A percentile compares a stretch with the other conserved stretches of the same genome.
Evolutionary conservation across 2,888 invertebrate genomes (phyloP).

Genomic region (Scrobipalpa costella): DNA sequence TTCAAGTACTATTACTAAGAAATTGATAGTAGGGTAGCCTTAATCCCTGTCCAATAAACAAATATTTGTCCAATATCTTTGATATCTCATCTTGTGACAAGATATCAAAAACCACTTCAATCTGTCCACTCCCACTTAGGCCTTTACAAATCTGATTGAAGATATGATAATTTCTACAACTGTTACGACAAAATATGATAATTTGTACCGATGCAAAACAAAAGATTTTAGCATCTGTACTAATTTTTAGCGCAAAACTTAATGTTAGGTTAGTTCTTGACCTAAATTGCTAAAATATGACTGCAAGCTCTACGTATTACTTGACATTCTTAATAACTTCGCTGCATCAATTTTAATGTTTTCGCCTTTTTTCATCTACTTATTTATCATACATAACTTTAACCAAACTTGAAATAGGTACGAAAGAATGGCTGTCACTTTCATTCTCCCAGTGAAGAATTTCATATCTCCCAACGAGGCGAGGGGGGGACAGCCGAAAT

Average conservation of each 20-base stretch:
- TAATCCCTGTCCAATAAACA: background rate
- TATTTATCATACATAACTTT: background rate
- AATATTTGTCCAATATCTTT: background rate
- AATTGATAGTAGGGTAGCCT: background rate
- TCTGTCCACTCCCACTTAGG: background rate
- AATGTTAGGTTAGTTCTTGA: background rate
- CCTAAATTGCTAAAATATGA: background rate
- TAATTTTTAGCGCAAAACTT: background rate
- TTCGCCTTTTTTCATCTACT: background rate
- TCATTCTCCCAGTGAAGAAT: background rate
- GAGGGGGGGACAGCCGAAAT: background rate
- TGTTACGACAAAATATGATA: constrained; percentile 18
- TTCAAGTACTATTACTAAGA: background rate
- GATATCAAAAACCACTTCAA: constrained; percentile 1
- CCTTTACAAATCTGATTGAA: constrained; percentile 22
- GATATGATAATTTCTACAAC: constrained; percentile 13
- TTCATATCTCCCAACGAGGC: background rate
- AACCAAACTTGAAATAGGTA: background rate
- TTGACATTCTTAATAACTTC: too few species aligned
- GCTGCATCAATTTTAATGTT: background rate
- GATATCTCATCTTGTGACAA: background rate
- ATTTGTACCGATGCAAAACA: constrained; percentile 2
- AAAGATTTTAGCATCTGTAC: background rate
- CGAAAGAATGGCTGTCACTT: background rate
- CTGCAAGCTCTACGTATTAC: too few species aligned